Evolutionary conservation across 2,113 vertebrate species (phyloP).

Genomic region (Tursiops truncatus): DNA sequence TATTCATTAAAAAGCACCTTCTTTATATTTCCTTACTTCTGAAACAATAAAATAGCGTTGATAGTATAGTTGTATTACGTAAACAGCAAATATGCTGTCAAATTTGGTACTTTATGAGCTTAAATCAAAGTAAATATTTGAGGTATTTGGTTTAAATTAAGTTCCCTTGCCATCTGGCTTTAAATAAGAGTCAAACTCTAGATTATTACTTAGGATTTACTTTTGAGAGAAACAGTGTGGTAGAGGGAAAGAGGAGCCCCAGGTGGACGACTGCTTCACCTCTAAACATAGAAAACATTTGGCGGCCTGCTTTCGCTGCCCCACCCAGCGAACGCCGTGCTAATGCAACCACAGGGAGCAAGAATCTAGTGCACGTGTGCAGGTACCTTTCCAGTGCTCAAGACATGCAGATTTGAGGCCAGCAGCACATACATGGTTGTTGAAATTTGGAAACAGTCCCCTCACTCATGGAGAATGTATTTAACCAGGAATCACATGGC

Average conservation of each 20-base stretch:
- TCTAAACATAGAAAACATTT: neutral
- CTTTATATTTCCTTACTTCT: neutral
- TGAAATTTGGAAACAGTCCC: neutral
- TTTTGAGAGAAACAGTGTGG: neutral
- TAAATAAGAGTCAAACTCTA: neutral
- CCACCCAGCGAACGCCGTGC: neutral
- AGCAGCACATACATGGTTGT: neutral
- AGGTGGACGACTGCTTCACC: neutral
- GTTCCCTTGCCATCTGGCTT: neutral
- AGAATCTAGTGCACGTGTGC: neutral
- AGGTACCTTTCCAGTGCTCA: neutral
- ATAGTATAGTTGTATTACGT: neutral
- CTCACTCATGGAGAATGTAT: neutral
- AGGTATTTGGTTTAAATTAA: conserved; percentile 45
- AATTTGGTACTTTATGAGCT: neutral
- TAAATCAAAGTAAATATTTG: conserved; percentile 27
- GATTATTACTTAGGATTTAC: neutral
- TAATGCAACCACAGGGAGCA: neutral
- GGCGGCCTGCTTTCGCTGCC: neutral
- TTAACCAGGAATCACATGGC: neutral
- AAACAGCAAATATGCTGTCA: neutral
- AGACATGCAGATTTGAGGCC: neutral
- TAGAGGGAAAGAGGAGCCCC: neutral
- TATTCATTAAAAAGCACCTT: neutral
- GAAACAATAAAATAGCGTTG: neutral